Conservation (phyloP, 2,888 invertebrate species). For the Papilio gigon region DNA sequence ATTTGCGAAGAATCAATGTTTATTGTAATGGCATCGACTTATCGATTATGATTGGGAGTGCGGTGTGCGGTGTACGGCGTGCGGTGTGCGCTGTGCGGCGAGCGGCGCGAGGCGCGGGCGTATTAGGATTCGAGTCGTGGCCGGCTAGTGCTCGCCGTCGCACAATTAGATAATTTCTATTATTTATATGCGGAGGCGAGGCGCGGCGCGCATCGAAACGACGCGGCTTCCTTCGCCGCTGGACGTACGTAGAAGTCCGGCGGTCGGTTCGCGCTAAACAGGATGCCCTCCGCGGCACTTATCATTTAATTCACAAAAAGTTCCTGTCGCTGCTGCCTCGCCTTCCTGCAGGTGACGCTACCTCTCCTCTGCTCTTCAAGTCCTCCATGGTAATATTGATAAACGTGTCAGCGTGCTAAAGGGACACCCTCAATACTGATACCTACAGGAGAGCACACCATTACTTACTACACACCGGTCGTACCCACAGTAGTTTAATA, state of each 20-base stretch:
- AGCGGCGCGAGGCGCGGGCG: conserved; percentile 42
- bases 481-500: too few species aligned
- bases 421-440: conserved; percentile 57
- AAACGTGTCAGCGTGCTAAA: conserved; percentile 73
- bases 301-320: conserved; percentile 73
- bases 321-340: conserved; percentile 59
- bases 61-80: too few species aligned
- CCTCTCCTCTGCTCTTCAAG: conserved; percentile 59
- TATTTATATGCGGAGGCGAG: conserved; percentile 77
- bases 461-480: too few species aligned
- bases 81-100: neutral
- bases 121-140: conserved; percentile 70
- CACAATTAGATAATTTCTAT: conserved; percentile 82
- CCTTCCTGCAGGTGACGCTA: conserved; percentile 68
- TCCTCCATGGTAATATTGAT: conserved; percentile 70
- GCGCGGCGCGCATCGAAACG: conserved; percentile 67
- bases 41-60: conserved; percentile 58
- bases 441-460: conserved; percentile 53
- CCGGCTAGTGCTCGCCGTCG: conserved; percentile 65
- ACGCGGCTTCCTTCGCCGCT: conserved; percentile 67
- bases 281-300: conserved; percentile 68
- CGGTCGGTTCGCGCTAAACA: conserved; percentile 70
- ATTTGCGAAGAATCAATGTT: conserved; percentile 54
- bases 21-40: conserved; percentile 66
- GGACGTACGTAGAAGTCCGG: conserved; percentile 71